These are phyloP conservation scores for Mormyrus hasselquistii DNA, from an alignment of 2,797 vertebrate species.

Conservation along the genomic window DNA sequence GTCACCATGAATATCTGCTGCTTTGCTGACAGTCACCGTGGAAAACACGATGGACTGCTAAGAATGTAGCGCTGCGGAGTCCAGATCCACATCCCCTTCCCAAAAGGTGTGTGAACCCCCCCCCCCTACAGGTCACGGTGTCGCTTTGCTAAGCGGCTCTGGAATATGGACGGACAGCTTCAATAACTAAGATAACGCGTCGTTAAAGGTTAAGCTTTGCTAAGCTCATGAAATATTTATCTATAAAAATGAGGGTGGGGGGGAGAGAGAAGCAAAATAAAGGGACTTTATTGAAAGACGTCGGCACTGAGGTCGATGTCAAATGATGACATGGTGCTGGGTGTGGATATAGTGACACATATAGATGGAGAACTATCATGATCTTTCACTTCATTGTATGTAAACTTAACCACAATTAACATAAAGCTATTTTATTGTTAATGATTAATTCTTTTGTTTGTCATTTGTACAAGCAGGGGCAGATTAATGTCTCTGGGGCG, in stretches of 20 bases:
- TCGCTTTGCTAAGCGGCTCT: not conserved
- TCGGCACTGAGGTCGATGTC: not conserved
- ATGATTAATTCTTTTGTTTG: not conserved
- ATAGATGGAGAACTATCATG: not conserved
- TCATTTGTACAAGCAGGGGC: not conserved
- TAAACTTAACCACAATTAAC: not conserved
- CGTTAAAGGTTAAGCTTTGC: constrained; percentile 1
- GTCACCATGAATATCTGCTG: not conserved
- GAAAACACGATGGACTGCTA: not conserved
- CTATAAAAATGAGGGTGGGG: not conserved
- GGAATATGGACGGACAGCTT: not conserved
- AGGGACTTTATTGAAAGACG: not conserved
- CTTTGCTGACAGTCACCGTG: not conserved
- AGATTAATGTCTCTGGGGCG: not conserved
- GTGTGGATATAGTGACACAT: not conserved
- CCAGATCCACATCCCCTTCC: not conserved
- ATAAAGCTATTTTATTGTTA: not conserved
- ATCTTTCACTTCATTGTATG: not conserved
- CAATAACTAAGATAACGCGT: not conserved
- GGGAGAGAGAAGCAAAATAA: not conserved
- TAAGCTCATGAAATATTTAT: constrained; percentile 9
- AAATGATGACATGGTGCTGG: not conserved
- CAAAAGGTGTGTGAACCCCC: not conserved
- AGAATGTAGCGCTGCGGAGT: not conserved
- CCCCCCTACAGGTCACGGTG: not conserved